These are phyloP conservation scores for Boleophthalmus pectinirostris DNA, from an alignment of 2,113 vertebrate species.

Conservation along the genomic window DNA sequence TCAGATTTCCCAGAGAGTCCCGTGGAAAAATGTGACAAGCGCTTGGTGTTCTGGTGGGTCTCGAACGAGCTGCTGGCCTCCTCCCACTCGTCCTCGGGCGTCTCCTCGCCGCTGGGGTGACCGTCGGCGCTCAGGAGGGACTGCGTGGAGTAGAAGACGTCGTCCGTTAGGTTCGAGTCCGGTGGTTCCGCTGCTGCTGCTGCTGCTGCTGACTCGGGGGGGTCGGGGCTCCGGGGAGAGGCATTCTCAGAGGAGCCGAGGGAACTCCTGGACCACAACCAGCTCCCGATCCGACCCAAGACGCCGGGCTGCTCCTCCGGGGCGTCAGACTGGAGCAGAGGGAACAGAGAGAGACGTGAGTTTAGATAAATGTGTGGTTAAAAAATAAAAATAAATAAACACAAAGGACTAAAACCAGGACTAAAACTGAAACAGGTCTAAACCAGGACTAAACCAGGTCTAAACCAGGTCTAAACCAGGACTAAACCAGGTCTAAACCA, in stretches of 20 bases:
- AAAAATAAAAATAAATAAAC: not conserved
- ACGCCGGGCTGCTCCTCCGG: conserved; percentile 70
- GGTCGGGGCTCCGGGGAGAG: conserved; percentile 18
- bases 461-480: no score
- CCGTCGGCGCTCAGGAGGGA: conserved; percentile 62
- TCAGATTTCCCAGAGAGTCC: conserved; percentile 49
- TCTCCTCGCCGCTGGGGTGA: conserved; percentile 62
- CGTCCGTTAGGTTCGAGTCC: conserved; percentile 19
- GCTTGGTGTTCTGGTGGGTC: conserved; percentile 55
- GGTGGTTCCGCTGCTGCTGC: no score
- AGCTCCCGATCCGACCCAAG: conserved; percentile 74
- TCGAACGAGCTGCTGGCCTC: conserved; percentile 37
- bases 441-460: no score
- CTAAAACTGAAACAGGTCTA: no score
- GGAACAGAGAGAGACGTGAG: not conserved
- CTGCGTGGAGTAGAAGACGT: conserved; percentile 62
- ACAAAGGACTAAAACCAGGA: no score
- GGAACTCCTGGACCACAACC: conserved; percentile 61
- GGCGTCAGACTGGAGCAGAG: conserved; percentile 65
- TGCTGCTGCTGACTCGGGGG: conserved; percentile 12
- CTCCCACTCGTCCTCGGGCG: conserved; percentile 32
- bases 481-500: no score
- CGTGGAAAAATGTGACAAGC: conserved; percentile 61
- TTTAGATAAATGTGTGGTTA: not conserved
- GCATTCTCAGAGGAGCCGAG: conserved; percentile 42